Evolutionary conservation across 2,113 vertebrate genomes (phyloP).

Genomic region (Elephantulus edwardii): DNA sequence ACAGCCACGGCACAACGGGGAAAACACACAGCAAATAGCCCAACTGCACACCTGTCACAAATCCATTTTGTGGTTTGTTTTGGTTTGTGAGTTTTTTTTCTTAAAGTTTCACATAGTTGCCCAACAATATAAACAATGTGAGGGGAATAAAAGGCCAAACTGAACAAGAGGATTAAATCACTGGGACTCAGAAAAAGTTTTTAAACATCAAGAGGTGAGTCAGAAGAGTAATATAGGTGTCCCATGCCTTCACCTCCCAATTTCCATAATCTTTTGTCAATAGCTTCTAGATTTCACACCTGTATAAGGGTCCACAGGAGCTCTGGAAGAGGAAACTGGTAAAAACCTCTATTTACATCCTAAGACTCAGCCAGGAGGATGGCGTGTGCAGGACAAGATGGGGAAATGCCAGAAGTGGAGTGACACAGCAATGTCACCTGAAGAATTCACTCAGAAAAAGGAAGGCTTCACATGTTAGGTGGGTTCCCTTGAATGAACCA

Average conservation of each 20-base stretch:
- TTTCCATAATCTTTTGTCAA: background rate
- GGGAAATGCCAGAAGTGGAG: background rate
- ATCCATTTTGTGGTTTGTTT: background rate
- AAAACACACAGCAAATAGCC: background rate
- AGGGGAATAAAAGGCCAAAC: background rate
- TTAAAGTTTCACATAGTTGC: background rate
- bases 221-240: background rate
- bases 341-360: background rate
- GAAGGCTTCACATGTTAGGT: background rate
- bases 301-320: background rate
- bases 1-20: fast-evolving
- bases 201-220: background rate
- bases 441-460: background rate
- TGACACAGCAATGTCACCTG: background rate
- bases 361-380: background rate
- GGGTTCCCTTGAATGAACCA: background rate
- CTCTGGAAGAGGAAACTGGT: background rate
- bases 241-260: background rate
- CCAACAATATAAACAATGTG: background rate
- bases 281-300: background rate
- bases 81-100: too few species aligned
- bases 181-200: background rate
- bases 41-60: background rate
- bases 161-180: background rate
- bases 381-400: background rate